A percentile compares a stretch with the other conserved stretches of the same genome.
Evolutionary conservation across 2,888 invertebrate species (phyloP).

Genomic region (Melieria omissa): DNA sequence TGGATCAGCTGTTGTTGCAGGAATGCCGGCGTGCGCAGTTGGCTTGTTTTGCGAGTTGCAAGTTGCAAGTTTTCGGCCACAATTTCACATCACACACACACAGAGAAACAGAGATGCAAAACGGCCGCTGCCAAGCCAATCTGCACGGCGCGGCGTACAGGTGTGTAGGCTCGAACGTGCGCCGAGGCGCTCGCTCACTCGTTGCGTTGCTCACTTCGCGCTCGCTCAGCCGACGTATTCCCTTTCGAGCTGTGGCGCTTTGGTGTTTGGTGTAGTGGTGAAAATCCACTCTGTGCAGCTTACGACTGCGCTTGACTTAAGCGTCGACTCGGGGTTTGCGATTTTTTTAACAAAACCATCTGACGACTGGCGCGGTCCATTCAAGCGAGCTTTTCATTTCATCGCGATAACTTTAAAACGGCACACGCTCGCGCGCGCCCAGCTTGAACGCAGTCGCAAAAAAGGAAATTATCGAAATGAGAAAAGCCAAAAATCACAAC

Average conservation of each 20-base stretch:
- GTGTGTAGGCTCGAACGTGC: background rate
- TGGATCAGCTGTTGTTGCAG: too few relatives aligned
- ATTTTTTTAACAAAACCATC: slow-evolving; percentile 64
- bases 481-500: slow-evolving; percentile 8
- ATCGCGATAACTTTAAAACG: slow-evolving; percentile 65
- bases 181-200: slow-evolving; percentile 26
- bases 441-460: slow-evolving; percentile 32
- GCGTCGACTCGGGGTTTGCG: slow-evolving; percentile 52
- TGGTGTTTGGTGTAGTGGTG: background rate
- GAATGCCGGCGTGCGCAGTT: too few relatives aligned
- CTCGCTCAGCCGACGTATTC: slow-evolving; percentile 22
- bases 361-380: slow-evolving; percentile 63
- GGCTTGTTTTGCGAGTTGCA: too few relatives aligned
- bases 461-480: slow-evolving; percentile 20
- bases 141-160: background rate
- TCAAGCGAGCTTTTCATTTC: slow-evolving; percentile 67
- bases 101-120: too few relatives aligned
- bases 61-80: too few relatives aligned
- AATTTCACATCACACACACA: too few relatives aligned
- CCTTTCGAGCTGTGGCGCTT: slow-evolving; percentile 15
- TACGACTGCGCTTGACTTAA: slow-evolving; percentile 39
- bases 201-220: slow-evolving; percentile 13
- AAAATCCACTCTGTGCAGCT: slow-evolving; percentile 13
- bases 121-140: background rate
- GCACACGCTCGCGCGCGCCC: slow-evolving; percentile 59